Evolutionary conservation across 2,797 vertebrate species (phyloP).

Genomic region (Parotocinclus haroldoi): DNA sequence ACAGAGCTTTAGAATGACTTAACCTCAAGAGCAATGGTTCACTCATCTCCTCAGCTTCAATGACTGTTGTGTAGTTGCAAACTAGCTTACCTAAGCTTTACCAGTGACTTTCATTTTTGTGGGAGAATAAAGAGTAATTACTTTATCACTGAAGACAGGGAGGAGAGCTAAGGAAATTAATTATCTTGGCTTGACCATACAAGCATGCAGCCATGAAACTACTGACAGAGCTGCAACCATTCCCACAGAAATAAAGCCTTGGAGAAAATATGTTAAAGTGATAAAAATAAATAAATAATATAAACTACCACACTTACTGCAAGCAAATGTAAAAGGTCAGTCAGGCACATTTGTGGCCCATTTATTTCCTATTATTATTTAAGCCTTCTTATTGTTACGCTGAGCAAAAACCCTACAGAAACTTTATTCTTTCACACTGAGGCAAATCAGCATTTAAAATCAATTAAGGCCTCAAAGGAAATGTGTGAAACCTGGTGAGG

Average conservation of each 20-base stretch:
- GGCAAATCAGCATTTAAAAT: constrained; percentile 33
- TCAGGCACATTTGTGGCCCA: constrained; percentile 8
- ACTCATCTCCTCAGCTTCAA: constrained; percentile 17
- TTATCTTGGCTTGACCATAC: constrained; percentile 32
- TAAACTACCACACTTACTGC: neutral
- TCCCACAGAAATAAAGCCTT: neutral
- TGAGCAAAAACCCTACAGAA: constrained; percentile 2
- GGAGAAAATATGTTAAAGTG: neutral
- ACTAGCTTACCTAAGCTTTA: neutral
- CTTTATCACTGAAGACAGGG: constrained; percentile 17
- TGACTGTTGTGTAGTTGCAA: neutral
- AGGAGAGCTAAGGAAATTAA: constrained; percentile 33
- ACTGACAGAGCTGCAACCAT: neutral
- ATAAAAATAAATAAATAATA: neutral
- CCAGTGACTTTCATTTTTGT: neutral
- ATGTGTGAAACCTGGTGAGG: constrained; percentile 2
- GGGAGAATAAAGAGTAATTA: constrained; percentile 22
- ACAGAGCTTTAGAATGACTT: neutral
- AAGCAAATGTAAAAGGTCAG: constrained; percentile 1
- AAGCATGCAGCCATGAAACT: constrained; percentile 37
- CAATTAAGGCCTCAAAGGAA: constrained; percentile 22
- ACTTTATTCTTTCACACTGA: neutral
- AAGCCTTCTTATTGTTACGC: neutral
- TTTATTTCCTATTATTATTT: constrained; percentile 10
- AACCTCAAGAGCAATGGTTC: constrained; percentile 20